Evolutionary conservation across 2,113 vertebrate genomes (phyloP), one percentile per base, ranked within the genome.

Genomic region (Dicentrarchus labrax): DNA sequence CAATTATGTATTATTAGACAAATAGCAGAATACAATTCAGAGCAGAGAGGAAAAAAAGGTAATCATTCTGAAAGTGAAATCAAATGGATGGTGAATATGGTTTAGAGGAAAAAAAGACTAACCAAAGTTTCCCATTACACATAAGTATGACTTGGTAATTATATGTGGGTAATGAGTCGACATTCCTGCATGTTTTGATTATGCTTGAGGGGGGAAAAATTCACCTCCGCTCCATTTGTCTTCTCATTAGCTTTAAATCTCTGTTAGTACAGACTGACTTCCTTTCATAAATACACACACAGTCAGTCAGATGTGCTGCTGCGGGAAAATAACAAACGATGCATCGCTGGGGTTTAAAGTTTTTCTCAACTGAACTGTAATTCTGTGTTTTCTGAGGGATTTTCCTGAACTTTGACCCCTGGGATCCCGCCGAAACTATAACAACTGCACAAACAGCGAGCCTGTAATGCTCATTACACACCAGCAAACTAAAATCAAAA

Each of bases 1-100:
- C 93, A 95, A 95, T 95, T 94, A 95, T 83, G 86, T 83, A 91
- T 94, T 92, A 94, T 94, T 93, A 93, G 87, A 87, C 86, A 94
- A 95, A 95, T 92, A 87, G 79, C 71, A 82, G 87, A 91, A 90
- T 92, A 90, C 87, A 88, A 94, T 93, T 86, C 90, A 78, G 62
- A 80, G 84, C 79, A 60, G 79, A 67, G 59, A 47, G 61, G 72
- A 24, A 57, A 75, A 48, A 43, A 76, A 84, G 69, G 54, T 70
- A 87, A 90, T 94, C 60, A 86, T 72, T 90, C 67, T 76, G 69
- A 91, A 79, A 87, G 85, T 83, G 66, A 88, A 94, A 89, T 93
- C 78, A 89, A 91, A 93, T 13, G 67, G 76, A 72, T 82, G 85
- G 66, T 84, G 66, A 87, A 89, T 72, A 79, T 56, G 24, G 59